Conservation (phyloP, 2,888 invertebrate species). For the Heliconius sara region DNA sequence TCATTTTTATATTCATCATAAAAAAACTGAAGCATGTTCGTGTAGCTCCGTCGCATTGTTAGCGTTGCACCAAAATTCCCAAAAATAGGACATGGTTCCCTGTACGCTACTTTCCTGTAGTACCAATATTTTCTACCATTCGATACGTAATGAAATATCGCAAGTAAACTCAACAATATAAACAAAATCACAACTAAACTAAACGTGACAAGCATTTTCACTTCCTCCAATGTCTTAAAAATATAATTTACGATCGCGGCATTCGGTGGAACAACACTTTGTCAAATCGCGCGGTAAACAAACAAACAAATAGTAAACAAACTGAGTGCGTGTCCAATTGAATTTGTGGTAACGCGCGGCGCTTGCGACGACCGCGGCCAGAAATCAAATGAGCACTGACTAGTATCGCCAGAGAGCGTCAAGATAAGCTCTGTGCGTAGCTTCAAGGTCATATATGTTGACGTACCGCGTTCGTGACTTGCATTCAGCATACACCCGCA, state of each 20-base stretch:
- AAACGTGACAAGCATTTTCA: constrained; percentile 58
- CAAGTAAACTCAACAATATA: constrained; percentile 60
- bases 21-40: constrained; percentile 70
- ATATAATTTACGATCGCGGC: constrained; percentile 19
- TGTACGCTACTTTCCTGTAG: constrained; percentile 71
- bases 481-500: constrained; percentile 71
- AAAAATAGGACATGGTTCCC: constrained; percentile 78
- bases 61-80: constrained; percentile 80
- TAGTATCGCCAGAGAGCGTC: constrained; percentile 60
- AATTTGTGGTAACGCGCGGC: constrained; percentile 50
- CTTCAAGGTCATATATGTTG: constrained; percentile 70
- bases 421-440: constrained; percentile 71
- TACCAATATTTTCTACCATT: constrained; percentile 77
- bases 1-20: constrained; percentile 67
- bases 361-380: constrained; percentile 55
- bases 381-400: constrained; percentile 63
- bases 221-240: constrained; percentile 54
- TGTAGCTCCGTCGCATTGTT: constrained; percentile 72
- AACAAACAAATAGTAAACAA: constrained; percentile 65
- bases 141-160: constrained; percentile 69
- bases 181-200: constrained; percentile 63
- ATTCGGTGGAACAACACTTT: constrained; percentile 36
- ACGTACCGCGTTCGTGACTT: constrained; percentile 72
- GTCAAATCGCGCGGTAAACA: constrained; percentile 46
- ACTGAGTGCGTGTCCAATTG: constrained; percentile 54